These are phyloP conservation scores for Hypena proboscidalis DNA, from an alignment of 2,888 invertebrate species.

Conservation along the genomic window DNA sequence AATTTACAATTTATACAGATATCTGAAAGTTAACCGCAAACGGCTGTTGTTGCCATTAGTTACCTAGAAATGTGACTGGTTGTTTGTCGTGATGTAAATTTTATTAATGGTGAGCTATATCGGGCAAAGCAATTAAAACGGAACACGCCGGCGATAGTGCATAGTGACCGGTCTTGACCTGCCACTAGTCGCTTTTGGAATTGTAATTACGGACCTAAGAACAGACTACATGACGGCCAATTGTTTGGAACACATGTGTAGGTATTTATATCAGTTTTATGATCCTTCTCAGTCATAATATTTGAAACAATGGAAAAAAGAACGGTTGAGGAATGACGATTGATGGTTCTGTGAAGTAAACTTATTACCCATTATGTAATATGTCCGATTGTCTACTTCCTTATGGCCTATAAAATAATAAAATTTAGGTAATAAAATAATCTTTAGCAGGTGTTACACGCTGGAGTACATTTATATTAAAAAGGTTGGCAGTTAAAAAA, in stretches of 20 bases:
- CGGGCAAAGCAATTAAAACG: constrained; percentile 42
- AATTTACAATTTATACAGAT: neutral
- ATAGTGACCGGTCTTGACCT: constrained; percentile 47
- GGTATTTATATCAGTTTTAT: too few species aligned
- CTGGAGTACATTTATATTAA: too few species aligned
- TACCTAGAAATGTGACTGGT: constrained; percentile 38
- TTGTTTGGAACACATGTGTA: constrained; percentile 20
- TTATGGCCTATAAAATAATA: too few species aligned
- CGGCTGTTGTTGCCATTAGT: constrained; percentile 22
- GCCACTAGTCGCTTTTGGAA: constrained; percentile 34
- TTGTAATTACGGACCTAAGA: constrained; percentile 37
- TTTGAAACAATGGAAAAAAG: too few species aligned
- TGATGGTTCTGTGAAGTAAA: too few species aligned
- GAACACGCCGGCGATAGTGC: constrained; percentile 39
- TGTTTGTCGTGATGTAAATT: constrained; percentile 40
- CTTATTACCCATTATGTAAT: too few species aligned
- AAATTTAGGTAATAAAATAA: too few species aligned
- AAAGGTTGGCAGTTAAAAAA: too few species aligned
- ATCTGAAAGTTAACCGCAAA: constrained; percentile 15
- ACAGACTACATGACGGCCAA: constrained; percentile 17
- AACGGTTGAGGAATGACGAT: too few species aligned
- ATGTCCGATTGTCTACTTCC: too few species aligned
- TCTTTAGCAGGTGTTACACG: too few species aligned
- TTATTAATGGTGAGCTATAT: constrained; percentile 36
- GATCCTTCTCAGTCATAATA: too few species aligned